Evolutionary conservation across 2,113 vertebrate genomes (phyloP).

Genomic region (Pedetes capensis): DNA sequence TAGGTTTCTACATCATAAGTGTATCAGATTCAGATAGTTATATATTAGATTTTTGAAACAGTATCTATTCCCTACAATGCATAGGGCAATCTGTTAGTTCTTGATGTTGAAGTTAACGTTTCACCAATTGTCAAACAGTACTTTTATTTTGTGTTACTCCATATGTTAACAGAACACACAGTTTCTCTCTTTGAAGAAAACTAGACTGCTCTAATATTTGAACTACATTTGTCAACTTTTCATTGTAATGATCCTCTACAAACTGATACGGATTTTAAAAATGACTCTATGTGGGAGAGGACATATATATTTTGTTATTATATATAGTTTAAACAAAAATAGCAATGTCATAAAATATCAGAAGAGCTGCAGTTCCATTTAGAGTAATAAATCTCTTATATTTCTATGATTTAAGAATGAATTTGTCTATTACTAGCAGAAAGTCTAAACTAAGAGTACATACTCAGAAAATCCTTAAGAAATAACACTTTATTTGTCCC

Average conservation of each 20-base stretch:
- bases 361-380: background rate
- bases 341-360: background rate
- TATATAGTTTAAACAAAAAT: background rate
- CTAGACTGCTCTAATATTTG: background rate
- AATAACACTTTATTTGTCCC: background rate
- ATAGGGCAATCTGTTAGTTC: background rate
- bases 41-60: background rate
- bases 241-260: background rate
- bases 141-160: background rate
- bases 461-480: no score
- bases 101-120: background rate
- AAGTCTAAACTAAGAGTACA: background rate
- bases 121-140: background rate
- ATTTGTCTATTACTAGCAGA: background rate
- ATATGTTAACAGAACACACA: background rate
- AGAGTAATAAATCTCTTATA: background rate
- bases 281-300: background rate
- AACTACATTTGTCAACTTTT: conserved; percentile 25
- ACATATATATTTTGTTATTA: background rate
- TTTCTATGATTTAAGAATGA: background rate
- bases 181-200: conserved; percentile 16
- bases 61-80: background rate
- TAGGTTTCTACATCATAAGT: conserved; percentile 3
- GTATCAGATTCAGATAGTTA: background rate
- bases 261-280: background rate